A percentile compares a stretch with the other conserved stretches of the same genome.
phyloP scores from a whole-genome alignment of 2,797 vertebrate species.

The Myotis findleyi region DNA sequence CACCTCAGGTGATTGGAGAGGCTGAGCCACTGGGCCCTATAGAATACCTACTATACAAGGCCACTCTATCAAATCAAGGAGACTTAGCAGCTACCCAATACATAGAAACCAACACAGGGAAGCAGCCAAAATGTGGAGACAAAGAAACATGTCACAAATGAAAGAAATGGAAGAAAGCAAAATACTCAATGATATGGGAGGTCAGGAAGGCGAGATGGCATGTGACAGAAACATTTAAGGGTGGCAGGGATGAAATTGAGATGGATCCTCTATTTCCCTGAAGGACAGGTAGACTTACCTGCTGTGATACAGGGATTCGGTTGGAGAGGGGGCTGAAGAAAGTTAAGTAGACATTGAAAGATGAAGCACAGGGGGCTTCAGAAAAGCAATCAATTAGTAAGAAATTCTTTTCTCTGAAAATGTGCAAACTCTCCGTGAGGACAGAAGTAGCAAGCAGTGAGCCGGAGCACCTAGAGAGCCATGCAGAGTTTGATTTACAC shows the following conservation, averaged over 20 bases:
- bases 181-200: neutral
- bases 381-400: conserved; percentile 23
- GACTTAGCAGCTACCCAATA: too few species aligned
- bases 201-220: neutral
- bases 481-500: neutral
- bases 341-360: conserved; percentile 19
- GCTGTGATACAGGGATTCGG: neutral
- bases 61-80: too few species aligned
- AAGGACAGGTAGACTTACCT: neutral
- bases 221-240: neutral
- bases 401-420: conserved; percentile 40
- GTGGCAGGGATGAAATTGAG: neutral
- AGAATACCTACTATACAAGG: too few species aligned
- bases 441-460: neutral
- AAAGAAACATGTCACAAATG: too few species aligned
- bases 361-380: neutral
- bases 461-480: neutral
- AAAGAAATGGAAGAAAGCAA: too few species aligned
- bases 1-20: too few species aligned
- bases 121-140: too few species aligned
- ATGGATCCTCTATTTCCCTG: neutral
- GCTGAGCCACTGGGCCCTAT: too few species aligned
- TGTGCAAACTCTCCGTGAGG: neutral
- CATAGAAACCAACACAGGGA: too few species aligned
- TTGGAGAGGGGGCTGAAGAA: neutral